Evolutionary conservation across 2,888 invertebrate genomes (phyloP), one percentile per base, ranked within the genome.

Genomic region (Rhyacophila evoluta): DNA sequence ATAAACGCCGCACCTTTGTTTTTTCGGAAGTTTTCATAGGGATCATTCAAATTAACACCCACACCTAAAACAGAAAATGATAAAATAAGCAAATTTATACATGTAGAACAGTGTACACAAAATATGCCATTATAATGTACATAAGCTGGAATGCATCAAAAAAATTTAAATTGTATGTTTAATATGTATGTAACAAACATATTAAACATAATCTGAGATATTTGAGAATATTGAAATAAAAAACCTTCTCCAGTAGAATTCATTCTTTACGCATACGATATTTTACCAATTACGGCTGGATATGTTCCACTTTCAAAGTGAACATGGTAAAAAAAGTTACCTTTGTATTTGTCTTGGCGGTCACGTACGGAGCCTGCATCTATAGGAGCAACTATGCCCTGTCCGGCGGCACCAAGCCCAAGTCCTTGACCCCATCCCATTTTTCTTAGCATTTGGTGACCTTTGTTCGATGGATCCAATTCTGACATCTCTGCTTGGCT

Each of bases 351-450:
- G 87, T 99, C 98, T 84, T 94, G 94, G 83, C 94, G 92, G 86
- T 99, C 98, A 8, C 99, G 91, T 19, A 94, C 96, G 83, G 96
- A 94, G 69, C 97, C 98, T 0, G 96, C 97, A 74, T 95, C 94
- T 83, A 99, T 97, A 0, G 98, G 98, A 83, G 97, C 95, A 80
- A 97, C 96, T 81, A 98, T 98, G 80, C 99, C 99, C 87, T 98
- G 98, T 82, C 98, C 98, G 79, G 97, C 93, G 0, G 95, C 95
- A 15, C 99, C 99, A 8, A 99, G 91, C 6, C 99, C 99, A 41
- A 93, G 94, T 39, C 98, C 98, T 73, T 95, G 94, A 80, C 95
- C 94, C 99, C 99, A 99, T 1, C 98, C 99, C 98, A 99, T 99
- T 90, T 98, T 98, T 87, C 95, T 95, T 81, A 99, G 91, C 89